These are phyloP conservation scores for Rhagonycha fulva DNA, from an alignment of 2,888 invertebrate genomes.

Conservation along the genomic window DNA sequence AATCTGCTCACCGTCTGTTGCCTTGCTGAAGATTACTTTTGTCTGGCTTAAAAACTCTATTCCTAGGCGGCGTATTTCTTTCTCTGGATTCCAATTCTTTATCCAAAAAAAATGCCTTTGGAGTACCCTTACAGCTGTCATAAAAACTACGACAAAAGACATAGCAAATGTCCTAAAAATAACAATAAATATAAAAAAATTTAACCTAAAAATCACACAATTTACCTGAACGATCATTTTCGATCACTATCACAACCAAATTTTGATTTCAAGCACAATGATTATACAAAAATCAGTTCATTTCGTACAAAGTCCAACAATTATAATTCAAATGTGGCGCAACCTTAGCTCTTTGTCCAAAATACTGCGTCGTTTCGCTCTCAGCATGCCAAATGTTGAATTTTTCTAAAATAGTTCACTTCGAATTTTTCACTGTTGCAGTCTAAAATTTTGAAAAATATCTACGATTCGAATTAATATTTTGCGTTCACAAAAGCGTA, in stretches of 20 bases:
- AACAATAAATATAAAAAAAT: neutral
- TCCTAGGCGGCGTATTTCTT: neutral
- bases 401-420: neutral
- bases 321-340: neutral
- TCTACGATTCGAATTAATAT: neutral
- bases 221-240: conserved; percentile 32
- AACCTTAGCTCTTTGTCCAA: neutral
- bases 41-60: neutral
- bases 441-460: neutral
- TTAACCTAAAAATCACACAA: neutral
- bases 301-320: neutral
- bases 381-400: neutral
- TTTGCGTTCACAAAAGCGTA: neutral
- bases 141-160: conserved; percentile 73
- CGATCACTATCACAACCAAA: neutral
- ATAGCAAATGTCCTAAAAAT: conserved; percentile 55
- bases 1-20: neutral
- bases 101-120: conserved; percentile 77
- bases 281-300: neutral
- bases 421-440: neutral
- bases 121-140: conserved; percentile 80
- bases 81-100: conserved; percentile 74
- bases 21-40: neutral
- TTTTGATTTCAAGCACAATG: neutral
- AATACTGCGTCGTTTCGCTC: neutral